phyloP scores from a whole-genome alignment of 1,140 invertebrate species.

The Euwallacea similis region DNA sequence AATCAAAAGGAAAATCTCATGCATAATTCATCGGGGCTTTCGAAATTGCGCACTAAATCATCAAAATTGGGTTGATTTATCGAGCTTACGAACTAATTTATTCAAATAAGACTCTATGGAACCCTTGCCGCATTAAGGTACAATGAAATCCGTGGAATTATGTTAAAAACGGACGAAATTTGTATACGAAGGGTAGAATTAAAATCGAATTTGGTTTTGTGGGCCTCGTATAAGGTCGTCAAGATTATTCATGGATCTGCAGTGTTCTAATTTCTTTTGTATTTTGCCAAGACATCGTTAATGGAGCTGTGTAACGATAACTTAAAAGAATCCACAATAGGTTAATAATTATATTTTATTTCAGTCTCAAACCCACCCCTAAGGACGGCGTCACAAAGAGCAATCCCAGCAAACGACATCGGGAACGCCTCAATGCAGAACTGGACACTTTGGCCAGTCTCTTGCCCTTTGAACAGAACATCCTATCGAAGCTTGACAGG shows the following conservation, averaged over 20 bases:
- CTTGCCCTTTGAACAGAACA: constrained; percentile 97
- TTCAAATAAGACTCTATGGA: constrained; percentile 28
- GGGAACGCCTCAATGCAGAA: constrained; percentile 96
- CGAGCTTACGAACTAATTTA: constrained; percentile 31
- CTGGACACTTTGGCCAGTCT: constrained; percentile 96
- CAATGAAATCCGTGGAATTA: constrained; percentile 33
- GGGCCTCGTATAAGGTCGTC: too few relatives aligned
- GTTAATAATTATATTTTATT: constrained; percentile 52
- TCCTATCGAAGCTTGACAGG: constrained; percentile 96
- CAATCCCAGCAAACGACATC: constrained; percentile 96
- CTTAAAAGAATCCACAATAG: too few relatives aligned
- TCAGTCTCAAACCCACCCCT: constrained; percentile 89
- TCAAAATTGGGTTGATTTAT: constrained; percentile 38
- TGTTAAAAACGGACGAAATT: constrained; percentile 26
- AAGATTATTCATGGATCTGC: too few relatives aligned
- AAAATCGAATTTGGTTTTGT: constrained; percentile 21
- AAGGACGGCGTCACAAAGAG: constrained; percentile 98
- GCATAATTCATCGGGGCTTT: constrained; percentile 31
- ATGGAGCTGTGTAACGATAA: too few relatives aligned
- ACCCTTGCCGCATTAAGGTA: constrained; percentile 30
- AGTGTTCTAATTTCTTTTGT: too few relatives aligned
- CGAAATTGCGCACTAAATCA: constrained; percentile 36
- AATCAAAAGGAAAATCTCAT: constrained; percentile 27
- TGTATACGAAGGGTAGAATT: constrained; percentile 16
- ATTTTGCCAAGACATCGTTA: too few relatives aligned